Conservation (phyloP, 2,797 vertebrate genomes). For the Pyrocephalus nanus region DNA sequence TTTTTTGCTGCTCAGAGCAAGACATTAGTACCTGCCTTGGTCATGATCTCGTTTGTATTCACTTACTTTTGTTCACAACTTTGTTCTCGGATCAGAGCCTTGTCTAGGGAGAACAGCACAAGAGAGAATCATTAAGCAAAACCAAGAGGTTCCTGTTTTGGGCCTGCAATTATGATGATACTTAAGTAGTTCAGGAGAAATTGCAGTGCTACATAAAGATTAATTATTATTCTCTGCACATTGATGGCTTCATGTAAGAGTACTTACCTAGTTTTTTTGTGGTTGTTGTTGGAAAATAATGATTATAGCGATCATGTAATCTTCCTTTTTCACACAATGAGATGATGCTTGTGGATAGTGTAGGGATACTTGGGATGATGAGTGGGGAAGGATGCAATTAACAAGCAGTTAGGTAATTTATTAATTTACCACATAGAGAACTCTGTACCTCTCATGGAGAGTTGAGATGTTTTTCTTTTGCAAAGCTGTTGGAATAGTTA, state of each 20-base stretch:
- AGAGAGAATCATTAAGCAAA: constrained; percentile 11
- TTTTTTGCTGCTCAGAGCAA: background rate
- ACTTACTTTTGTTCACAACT: background rate
- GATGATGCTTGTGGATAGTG: constrained; percentile 36
- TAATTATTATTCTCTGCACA: constrained; percentile 42
- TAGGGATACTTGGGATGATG: constrained; percentile 25
- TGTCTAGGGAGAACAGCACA: background rate
- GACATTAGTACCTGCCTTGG: background rate
- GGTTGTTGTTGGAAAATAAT: constrained; percentile 59
- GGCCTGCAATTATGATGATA: background rate
- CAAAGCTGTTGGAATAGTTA: background rate
- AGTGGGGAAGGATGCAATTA: constrained; percentile 62
- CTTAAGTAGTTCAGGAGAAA: background rate
- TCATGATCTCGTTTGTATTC: background rate
- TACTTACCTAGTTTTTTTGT: constrained; percentile 35
- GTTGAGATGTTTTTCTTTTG: background rate
- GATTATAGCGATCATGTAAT: constrained; percentile 50
- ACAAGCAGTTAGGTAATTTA: constrained; percentile 47
- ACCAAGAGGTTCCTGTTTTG: constrained; percentile 13
- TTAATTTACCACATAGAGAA: constrained; percentile 55
- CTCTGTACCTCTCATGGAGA: background rate
- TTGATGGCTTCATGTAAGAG: constrained; percentile 15
- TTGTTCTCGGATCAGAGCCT: background rate
- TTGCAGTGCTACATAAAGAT: background rate
- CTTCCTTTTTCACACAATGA: background rate